A percentile compares a stretch with the other conserved stretches of the same genome.
phyloP scores from a whole-genome alignment of 2,888 invertebrate genomes.

The Galerucella pusilla region DNA sequence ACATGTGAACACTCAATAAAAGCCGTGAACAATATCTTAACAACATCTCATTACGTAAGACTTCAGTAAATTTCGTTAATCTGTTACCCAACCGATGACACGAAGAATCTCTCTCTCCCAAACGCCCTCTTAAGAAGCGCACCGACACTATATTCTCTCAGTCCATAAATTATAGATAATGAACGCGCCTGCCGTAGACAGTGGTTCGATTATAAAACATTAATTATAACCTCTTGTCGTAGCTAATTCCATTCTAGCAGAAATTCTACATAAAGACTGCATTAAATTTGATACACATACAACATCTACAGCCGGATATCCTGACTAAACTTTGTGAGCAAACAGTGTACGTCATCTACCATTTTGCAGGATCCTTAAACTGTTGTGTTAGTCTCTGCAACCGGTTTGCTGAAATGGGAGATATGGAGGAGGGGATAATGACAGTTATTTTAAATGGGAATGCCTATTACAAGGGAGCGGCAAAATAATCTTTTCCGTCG shows the following conservation, averaged over 20 bases:
- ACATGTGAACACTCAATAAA: neutral
- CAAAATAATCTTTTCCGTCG: neutral
- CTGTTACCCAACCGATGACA: slow-evolving; percentile 34
- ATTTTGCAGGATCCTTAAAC: slow-evolving; percentile 13
- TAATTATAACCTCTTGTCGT: slow-evolving; percentile 63
- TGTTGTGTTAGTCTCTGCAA: slow-evolving; percentile 15
- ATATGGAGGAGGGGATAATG: neutral
- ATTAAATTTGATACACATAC: slow-evolving; percentile 58
- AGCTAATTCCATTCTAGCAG: slow-evolving; percentile 54
- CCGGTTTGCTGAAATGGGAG: neutral
- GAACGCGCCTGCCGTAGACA: slow-evolving; percentile 63
- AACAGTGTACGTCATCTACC: slow-evolving; percentile 18
- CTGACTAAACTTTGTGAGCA: slow-evolving; percentile 31
- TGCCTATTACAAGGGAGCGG: neutral
- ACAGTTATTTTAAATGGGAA: slow-evolving; percentile 2
- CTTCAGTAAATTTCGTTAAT: slow-evolving; percentile 25
- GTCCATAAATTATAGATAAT: slow-evolving; percentile 62
- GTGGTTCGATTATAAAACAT: slow-evolving; percentile 65
- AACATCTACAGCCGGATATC: slow-evolving; percentile 42
- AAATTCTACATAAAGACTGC: slow-evolving; percentile 59
- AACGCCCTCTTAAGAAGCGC: slow-evolving; percentile 35
- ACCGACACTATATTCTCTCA: slow-evolving; percentile 53
- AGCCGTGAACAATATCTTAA: neutral
- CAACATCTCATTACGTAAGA: neutral
- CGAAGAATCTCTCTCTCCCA: slow-evolving; percentile 21